phyloP scores from a whole-genome alignment of 2,888 invertebrate species.

The Scaptomyza parva region DNA sequence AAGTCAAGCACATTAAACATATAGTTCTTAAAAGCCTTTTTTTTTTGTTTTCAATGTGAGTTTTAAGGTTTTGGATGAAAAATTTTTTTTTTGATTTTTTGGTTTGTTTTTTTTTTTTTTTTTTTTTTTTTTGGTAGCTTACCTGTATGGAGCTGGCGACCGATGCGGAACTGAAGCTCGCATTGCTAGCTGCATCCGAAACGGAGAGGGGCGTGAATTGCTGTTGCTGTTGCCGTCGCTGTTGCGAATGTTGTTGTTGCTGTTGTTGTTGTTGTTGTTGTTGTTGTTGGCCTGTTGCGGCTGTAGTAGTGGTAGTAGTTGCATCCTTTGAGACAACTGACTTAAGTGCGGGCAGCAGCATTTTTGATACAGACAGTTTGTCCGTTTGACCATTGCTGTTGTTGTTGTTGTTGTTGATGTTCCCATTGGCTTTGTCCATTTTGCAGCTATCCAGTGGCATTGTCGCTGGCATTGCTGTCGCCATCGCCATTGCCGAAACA shows the following conservation, averaged over 20 bases:
- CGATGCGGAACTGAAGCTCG: slow-evolving; percentile 85
- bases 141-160: slow-evolving; percentile 85
- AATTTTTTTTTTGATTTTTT: slow-evolving; percentile 10
- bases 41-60: slow-evolving; percentile 21
- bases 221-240: slow-evolving; percentile 62
- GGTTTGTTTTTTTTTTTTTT: neutral
- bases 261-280: slow-evolving; percentile 23
- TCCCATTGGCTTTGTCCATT: slow-evolving; percentile 48
- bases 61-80: slow-evolving; percentile 26
- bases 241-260: slow-evolving; percentile 2
- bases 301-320: slow-evolving; percentile 13
- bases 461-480: slow-evolving; percentile 45
- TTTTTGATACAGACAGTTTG: slow-evolving; percentile 51
- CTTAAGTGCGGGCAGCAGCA: slow-evolving; percentile 54
- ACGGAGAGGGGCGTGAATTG: slow-evolving; percentile 75
- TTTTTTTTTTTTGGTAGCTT: slow-evolving; percentile 53
- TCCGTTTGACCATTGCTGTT: slow-evolving; percentile 47
- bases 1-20: slow-evolving; percentile 4
- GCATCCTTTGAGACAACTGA: slow-evolving; percentile 56
- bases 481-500: slow-evolving; percentile 25
- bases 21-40: slow-evolving; percentile 26
- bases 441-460: slow-evolving; percentile 50
- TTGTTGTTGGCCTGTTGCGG: slow-evolving; percentile 13
- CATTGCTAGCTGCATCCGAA: slow-evolving; percentile 81
- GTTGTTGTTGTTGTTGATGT: slow-evolving; percentile 52